A percentile compares a stretch with the other conserved stretches of the same genome.
phyloP scores from a whole-genome alignment of 2,113 vertebrate genomes.

The Halichoerus grypus region DNA sequence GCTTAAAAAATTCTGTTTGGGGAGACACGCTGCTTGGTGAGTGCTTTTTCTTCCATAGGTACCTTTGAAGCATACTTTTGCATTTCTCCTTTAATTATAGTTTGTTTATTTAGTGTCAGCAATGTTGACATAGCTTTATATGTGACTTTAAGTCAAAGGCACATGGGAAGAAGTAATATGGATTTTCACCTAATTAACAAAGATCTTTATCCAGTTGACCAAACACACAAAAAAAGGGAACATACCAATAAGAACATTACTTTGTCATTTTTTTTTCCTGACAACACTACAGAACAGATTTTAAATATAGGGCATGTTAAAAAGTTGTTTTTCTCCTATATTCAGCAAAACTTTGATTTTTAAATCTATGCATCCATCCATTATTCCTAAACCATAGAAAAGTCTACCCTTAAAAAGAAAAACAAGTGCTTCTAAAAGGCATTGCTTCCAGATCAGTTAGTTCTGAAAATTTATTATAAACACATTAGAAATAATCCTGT shows the following conservation, averaged over 20 bases:
- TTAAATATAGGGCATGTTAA: not conserved
- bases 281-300: not conserved
- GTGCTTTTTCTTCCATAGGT: not conserved
- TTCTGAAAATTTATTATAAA: not conserved
- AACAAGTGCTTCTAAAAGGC: not conserved
- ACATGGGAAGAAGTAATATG: not conserved
- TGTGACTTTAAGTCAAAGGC: constrained; percentile 62
- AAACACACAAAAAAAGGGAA: constrained; percentile 40
- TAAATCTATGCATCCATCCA: not conserved
- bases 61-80: not conserved
- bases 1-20: not conserved
- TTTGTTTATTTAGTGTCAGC: constrained; percentile 43
- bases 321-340: not conserved
- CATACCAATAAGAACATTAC: not conserved
- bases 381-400: not conserved
- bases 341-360: not conserved
- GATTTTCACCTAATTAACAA: constrained; percentile 63
- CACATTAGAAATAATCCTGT: not conserved
- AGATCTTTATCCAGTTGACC: constrained; percentile 26
- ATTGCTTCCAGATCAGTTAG: not conserved
- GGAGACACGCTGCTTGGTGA: not conserved
- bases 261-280: not conserved
- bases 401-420: not conserved
- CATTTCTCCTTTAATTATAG: constrained; percentile 48
- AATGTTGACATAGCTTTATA: constrained; percentile 40